Conservation (phyloP, 2,888 invertebrate genomes). For the Sturmia bella region DNA sequence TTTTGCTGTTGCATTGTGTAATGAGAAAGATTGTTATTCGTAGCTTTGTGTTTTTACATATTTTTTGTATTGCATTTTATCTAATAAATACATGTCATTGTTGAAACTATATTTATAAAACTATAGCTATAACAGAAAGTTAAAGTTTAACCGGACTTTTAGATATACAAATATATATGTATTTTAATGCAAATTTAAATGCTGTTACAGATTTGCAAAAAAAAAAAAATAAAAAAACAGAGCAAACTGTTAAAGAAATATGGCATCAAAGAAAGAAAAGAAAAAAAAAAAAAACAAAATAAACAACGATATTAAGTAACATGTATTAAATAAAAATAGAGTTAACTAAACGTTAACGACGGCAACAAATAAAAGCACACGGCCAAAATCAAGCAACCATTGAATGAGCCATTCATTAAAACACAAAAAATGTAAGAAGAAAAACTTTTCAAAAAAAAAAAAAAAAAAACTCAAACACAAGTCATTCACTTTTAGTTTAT, state of each 20-base stretch:
- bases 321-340: slow-evolving; percentile 8
- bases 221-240: background rate
- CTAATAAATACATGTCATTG: slow-evolving; percentile 8
- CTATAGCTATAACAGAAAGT: slow-evolving; percentile 16
- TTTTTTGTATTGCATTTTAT: background rate
- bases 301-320: slow-evolving; percentile 9
- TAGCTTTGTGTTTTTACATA: background rate
- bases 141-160: slow-evolving; percentile 20
- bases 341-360: slow-evolving; percentile 25
- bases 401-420: background rate
- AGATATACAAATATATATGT: no score
- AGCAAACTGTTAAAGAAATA: slow-evolving; percentile 18
- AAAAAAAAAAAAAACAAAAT: background rate
- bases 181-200: slow-evolving; percentile 16
- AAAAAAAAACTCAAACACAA: slow-evolving; percentile 16
- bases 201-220: background rate
- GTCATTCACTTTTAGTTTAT: slow-evolving; percentile 47
- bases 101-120: background rate
- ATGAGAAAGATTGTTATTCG: no score
- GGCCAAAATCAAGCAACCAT: slow-evolving; percentile 1
- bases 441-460: slow-evolving; percentile 1
- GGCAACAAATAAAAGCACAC: slow-evolving; percentile 22
- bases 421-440: slow-evolving; percentile 14
- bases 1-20: no score
- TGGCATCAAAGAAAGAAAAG: background rate